phyloP scores from a whole-genome alignment of 1,140 invertebrate species.

The Argopecten irradians region DNA sequence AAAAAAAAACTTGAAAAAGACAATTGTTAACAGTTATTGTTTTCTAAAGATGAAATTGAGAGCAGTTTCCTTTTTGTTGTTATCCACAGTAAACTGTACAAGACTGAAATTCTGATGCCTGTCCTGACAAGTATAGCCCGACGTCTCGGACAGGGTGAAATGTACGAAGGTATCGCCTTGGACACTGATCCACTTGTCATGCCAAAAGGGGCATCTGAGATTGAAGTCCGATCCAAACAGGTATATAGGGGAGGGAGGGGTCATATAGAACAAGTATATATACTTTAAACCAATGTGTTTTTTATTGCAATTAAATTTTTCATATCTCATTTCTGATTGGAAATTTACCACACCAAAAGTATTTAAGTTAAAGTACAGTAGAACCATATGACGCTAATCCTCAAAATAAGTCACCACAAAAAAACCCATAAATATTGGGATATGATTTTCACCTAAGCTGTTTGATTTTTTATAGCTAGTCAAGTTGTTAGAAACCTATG shows the following conservation, averaged over 20 bases:
- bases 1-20: too few species aligned
- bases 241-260: conserved; percentile 46
- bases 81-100: conserved; percentile 70
- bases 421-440: too few species aligned
- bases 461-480: conserved; percentile 63
- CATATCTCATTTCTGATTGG: neutral
- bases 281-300: conserved; percentile 6
- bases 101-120: conserved; percentile 70
- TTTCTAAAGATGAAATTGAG: too few species aligned
- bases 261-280: too few species aligned
- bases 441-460: too few species aligned
- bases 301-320: neutral
- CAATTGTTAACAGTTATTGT: too few species aligned
- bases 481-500: conserved; percentile 68
- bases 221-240: conserved; percentile 74
- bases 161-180: conserved; percentile 72
- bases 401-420: too few species aligned
- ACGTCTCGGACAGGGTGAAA: conserved; percentile 70
- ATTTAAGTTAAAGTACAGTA: too few species aligned
- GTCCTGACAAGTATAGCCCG: conserved; percentile 73
- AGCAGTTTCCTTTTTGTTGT: neutral
- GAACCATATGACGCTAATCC: too few species aligned
- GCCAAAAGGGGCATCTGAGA: conserved; percentile 73
- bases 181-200: conserved; percentile 72
- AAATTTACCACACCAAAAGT: neutral